These are phyloP conservation scores for Heliconius hermathena DNA, from an alignment of 1,140 invertebrate genomes.

Conservation along the genomic window DNA sequence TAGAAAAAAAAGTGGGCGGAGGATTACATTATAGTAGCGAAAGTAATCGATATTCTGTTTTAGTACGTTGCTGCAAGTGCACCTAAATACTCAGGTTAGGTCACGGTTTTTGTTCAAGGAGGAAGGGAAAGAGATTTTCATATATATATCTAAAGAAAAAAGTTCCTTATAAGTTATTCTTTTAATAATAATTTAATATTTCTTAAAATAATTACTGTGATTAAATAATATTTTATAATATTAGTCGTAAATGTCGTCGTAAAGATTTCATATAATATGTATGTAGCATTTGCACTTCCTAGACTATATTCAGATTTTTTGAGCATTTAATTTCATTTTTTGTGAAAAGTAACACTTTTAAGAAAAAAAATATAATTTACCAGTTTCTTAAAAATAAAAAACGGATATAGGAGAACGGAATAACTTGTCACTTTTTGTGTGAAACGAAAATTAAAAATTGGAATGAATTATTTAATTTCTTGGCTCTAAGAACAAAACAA, in stretches of 20 bases:
- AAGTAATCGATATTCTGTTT: constrained; percentile 84
- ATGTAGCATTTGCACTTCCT: too few relatives aligned
- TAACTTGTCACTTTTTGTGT: too few relatives aligned
- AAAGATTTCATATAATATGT: too few relatives aligned
- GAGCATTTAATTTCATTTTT: too few relatives aligned
- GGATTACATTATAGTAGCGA: constrained; percentile 83
- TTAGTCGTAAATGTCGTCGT: too few relatives aligned
- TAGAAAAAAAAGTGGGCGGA: constrained; percentile 82
- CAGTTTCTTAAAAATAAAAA: neutral
- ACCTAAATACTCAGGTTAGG: constrained; percentile 66
- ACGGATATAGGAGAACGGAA: neutral
- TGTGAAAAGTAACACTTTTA: too few relatives aligned
- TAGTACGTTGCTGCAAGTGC: constrained; percentile 77
- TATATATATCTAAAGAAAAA: neutral
- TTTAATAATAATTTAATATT: too few relatives aligned
- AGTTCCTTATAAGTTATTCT: neutral
- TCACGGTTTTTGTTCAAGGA: constrained; percentile 18
- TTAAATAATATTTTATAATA: neutral
- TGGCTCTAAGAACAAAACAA: neutral
- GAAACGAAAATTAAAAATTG: too few relatives aligned
- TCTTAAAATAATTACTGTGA: neutral
- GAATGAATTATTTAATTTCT: neutral
- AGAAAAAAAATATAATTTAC: too few relatives aligned
- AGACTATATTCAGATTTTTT: too few relatives aligned
- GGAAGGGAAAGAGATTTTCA: neutral